Evolutionary conservation across 2,888 invertebrate genomes (phyloP).

Genomic region (Meganola albula): DNA sequence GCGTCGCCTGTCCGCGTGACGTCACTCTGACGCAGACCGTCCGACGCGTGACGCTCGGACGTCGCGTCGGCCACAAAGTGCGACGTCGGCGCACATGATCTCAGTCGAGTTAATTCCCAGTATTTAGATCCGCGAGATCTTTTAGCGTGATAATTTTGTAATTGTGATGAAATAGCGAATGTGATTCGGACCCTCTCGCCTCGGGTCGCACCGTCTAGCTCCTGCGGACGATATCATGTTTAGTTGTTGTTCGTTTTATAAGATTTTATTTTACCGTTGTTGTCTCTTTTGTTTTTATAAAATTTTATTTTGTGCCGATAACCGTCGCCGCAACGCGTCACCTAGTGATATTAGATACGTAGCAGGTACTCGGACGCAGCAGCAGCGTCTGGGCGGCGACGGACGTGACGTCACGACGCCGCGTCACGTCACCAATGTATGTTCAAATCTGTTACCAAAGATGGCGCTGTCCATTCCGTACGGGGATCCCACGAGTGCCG

Average conservation of each 20-base stretch:
- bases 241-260: conserved; percentile 63
- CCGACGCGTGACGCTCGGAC: too few relatives aligned
- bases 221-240: conserved; percentile 23
- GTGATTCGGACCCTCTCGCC: conserved; percentile 2
- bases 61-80: conserved; percentile 33
- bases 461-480: conserved; percentile 56
- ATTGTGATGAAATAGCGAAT: conserved; percentile 5
- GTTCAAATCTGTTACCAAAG: conserved; percentile 72
- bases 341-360: conserved; percentile 70
- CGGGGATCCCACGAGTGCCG: conserved; percentile 30
- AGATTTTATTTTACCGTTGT: conserved; percentile 67
- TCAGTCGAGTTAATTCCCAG: conserved; percentile 45
- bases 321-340: conserved; percentile 38
- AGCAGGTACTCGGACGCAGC: too few relatives aligned
- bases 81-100: conserved; percentile 37
- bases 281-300: conserved; percentile 55
- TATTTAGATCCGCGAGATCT: conserved; percentile 31
- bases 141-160: conserved; percentile 24
- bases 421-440: conserved; percentile 27
- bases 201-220: neutral
- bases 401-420: conserved; percentile 7
- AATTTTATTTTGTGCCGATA: conserved; percentile 67
- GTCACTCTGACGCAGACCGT: too few relatives aligned
- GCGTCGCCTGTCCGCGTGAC: too few relatives aligned
- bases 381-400: conserved; percentile 1